These are phyloP conservation scores for Pampusana beccarii DNA, from an alignment of 2,113 vertebrate species.

Conservation along the genomic window DNA sequence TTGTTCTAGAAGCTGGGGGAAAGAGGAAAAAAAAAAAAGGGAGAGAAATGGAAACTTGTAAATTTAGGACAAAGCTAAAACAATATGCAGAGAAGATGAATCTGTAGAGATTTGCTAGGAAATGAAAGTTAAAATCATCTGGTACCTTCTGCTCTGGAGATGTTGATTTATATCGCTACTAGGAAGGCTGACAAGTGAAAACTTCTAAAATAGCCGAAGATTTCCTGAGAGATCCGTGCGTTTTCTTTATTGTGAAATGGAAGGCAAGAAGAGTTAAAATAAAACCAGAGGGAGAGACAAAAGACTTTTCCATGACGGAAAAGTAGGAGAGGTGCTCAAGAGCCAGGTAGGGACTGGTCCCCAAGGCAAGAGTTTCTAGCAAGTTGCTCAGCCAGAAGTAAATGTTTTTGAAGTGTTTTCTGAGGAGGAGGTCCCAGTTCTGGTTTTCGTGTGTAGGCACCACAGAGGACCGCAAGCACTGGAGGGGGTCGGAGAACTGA, in stretches of 20 bases:
- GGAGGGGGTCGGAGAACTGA: background rate
- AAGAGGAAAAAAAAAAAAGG: background rate
- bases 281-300: background rate
- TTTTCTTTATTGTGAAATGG: slow-evolving; percentile 9
- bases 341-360: background rate
- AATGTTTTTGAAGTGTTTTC: background rate
- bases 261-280: background rate
- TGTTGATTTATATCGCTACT: background rate
- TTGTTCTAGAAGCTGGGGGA: background rate
- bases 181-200: slow-evolving; percentile 1
- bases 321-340: background rate
- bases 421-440: background rate
- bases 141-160: background rate
- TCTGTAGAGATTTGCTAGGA: slow-evolving; percentile 39
- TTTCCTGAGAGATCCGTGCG: slow-evolving; percentile 9
- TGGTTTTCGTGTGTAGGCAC: background rate
- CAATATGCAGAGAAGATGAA: background rate
- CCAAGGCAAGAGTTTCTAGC: fast-evolving
- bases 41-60: slow-evolving; percentile 8
- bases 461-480: fast-evolving
- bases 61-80: slow-evolving; percentile 44
- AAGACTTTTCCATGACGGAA: background rate
- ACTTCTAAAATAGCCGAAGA: background rate
- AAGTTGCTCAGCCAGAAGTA: background rate
- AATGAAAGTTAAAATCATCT: slow-evolving; percentile 49